Conservation (phyloP, 35 echinoderm and acorn worm genomes). For the Holothuria glaberrima region DNA sequence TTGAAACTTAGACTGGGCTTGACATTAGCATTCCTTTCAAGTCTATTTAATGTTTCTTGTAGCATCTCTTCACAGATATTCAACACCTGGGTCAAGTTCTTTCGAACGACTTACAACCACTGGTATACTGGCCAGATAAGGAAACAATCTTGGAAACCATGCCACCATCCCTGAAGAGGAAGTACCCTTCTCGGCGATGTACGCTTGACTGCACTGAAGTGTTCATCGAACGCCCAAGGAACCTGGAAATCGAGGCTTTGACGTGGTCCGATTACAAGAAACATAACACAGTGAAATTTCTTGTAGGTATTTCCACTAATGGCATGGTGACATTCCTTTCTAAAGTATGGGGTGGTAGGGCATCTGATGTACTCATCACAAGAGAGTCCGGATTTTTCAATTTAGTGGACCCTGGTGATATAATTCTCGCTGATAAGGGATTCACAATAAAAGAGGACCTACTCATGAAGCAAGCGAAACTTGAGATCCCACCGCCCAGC, state of each 20-base stretch:
- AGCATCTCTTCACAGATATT: constrained; percentile 23
- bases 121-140: constrained; percentile 52
- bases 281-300: constrained; percentile 64
- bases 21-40: background rate
- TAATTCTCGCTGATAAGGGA: constrained; percentile 38
- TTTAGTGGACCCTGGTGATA: constrained; percentile 61
- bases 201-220: constrained; percentile 79
- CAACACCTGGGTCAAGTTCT: constrained; percentile 71
- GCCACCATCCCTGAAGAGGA: constrained; percentile 44
- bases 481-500: constrained; percentile 59
- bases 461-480: constrained; percentile 9
- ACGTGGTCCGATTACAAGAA: constrained; percentile 82
- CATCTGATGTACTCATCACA: constrained; percentile 68
- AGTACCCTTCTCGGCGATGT: constrained; percentile 29
- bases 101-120: constrained; percentile 23
- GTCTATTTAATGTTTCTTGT: constrained; percentile 38
- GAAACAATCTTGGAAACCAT: background rate
- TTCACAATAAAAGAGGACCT: constrained; percentile 45
- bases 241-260: constrained; percentile 49
- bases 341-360: constrained; percentile 71
- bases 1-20: constrained; percentile 38
- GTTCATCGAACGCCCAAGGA: constrained; percentile 64
- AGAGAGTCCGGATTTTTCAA: constrained; percentile 63
- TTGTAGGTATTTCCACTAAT: constrained; percentile 70
- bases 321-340: constrained; percentile 71